These are phyloP conservation scores for Rhinopomastus cyanomelas DNA, from an alignment of 2,113 vertebrate species.

Conservation along the genomic window DNA sequence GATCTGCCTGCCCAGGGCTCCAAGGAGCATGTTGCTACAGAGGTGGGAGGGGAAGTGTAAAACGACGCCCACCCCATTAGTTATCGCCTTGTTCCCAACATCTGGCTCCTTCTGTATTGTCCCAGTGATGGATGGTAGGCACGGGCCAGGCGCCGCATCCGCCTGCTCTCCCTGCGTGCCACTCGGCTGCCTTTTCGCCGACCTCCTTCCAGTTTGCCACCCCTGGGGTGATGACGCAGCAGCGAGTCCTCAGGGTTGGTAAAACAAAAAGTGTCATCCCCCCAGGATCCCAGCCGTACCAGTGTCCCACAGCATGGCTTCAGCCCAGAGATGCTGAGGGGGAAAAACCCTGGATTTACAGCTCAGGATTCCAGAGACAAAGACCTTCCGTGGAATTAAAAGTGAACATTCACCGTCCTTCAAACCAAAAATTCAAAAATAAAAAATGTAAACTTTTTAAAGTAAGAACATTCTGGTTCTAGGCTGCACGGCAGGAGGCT, in stretches of 20 bases:
- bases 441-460: too few species aligned
- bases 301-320: fast-evolving
- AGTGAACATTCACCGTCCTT: not conserved
- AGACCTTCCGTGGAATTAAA: not conserved
- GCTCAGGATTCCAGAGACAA: not conserved
- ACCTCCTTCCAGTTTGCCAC: not conserved
- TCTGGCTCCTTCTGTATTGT: not conserved
- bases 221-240: fast-evolving
- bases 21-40: not conserved
- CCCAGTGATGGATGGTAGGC: not conserved
- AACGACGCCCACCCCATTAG: not conserved
- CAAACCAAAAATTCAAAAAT: not conserved
- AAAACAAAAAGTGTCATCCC: not conserved
- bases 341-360: not conserved
- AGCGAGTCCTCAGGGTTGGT: not conserved
- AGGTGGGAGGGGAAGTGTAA: not conserved
- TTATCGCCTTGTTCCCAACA: not conserved
- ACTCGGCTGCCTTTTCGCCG: not conserved
- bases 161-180: not conserved
- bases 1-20: not conserved
- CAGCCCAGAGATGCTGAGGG: not conserved
- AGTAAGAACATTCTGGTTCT: fast-evolving
- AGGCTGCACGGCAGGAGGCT: not conserved
- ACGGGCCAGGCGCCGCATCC: not conserved
- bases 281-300: not conserved